Base-by-base conservation (phyloP, 2,113 vertebrate species). In the Cheilinus undulatus region DNA sequence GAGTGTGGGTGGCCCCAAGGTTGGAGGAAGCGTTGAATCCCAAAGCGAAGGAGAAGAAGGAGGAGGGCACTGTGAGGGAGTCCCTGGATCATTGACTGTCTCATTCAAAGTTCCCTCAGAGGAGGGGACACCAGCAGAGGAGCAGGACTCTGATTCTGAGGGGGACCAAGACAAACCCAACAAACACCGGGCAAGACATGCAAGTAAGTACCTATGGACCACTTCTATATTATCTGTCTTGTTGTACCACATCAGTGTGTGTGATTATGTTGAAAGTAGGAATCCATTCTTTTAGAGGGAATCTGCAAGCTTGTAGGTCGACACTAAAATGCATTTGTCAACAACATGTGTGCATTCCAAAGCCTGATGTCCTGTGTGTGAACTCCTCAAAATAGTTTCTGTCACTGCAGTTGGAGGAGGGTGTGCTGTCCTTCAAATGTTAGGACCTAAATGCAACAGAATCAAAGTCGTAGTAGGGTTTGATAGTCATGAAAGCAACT, bases 171-270 rank as follows among this genome's bases (percentile, higher is more conserved):
- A 87, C 81, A 94, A 94, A 94, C 97, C 97, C 78, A 95, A 93
- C 93, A 99, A 96, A 91, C 98, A 99, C 93, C 93, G 94, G 66
- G 95, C 98, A 0, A 94, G 88, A 72, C 97, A 99, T 88, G 93
- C 98, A 83, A 95, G 97, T 99, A 93, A 99, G 98, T 98, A 92
- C 76, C 62, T 45, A 72, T 69, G 48, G 38, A 34, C 42, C 15
- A 20, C 22, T 80, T 66, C 9, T 13, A 60, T 36, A 61, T 30
- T 4, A 23, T 28, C 12, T 34, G 11, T 51, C 7, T 10, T 51
- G 0, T 14, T 66, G 15, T 42, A 36, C 0, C 52, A 51, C 45
- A 3, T 49, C 40, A 17, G 14, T 19, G 17, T 42, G 40, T 42
- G 40, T 42, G 14, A 19, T 3, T 59, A 3, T 46, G 40, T 62